Percentiles rank a stretch among this genome's conserved stretches.
Conservation (phyloP, 2,797 vertebrate genomes). For the Lacerta viridis region DNA sequence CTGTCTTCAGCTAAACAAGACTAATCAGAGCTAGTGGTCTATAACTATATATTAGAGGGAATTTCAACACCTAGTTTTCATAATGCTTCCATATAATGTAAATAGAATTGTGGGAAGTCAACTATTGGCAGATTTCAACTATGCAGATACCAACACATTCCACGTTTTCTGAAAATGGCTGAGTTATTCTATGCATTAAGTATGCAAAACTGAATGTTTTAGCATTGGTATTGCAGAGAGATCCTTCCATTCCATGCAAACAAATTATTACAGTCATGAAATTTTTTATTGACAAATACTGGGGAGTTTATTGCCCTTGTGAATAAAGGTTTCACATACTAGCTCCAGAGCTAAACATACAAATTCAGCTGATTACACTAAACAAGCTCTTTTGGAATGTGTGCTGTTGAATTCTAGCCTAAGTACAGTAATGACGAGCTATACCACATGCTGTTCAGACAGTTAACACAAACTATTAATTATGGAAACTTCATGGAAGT, state of each 20-base stretch:
- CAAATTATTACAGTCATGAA: background rate
- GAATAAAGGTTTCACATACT: background rate
- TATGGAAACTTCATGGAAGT: background rate
- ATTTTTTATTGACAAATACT: background rate
- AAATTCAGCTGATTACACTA: background rate
- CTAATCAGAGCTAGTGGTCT: no score
- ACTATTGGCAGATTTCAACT: background rate
- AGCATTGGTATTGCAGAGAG: background rate
- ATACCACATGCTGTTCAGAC: background rate
- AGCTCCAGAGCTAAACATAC: background rate
- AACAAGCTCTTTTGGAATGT: background rate
- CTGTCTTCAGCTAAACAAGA: background rate
- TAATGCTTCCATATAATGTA: background rate
- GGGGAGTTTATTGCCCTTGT: background rate
- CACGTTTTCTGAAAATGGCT: background rate
- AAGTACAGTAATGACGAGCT: background rate
- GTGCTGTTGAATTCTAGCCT: background rate
- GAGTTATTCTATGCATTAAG: background rate
- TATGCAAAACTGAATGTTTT: background rate
- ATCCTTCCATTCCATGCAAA: background rate
- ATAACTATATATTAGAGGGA: background rate
- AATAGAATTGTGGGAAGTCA: background rate
- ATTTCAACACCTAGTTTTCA: background rate
- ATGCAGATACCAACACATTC: background rate
- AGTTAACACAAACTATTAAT: background rate